A percentile compares a stretch with the other conserved stretches of the same genome.
Evolutionary conservation across 2,888 invertebrate genomes (phyloP).

Genomic region (Cancer borealis): DNA sequence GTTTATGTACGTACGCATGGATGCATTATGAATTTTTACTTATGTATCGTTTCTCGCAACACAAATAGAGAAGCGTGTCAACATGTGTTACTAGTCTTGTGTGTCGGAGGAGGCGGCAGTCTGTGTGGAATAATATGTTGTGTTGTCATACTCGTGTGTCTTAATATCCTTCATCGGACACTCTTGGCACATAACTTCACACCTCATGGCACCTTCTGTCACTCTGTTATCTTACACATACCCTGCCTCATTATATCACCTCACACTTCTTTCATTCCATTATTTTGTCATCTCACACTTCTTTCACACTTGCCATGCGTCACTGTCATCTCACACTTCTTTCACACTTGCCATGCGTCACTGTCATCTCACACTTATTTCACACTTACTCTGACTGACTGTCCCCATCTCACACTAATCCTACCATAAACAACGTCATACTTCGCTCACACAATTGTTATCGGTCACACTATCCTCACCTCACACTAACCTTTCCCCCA

Average conservation of each 20-base stretch:
- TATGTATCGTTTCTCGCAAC: conserved; percentile 16
- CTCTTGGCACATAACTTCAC: not conserved
- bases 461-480: not conserved
- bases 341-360: not conserved
- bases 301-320: not conserved
- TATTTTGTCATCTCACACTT: not conserved
- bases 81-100: conserved; percentile 14
- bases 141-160: conserved; percentile 31
- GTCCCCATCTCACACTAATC: not conserved
- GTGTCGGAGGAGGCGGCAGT: conserved; percentile 26
- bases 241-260: not conserved
- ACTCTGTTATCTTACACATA: not conserved
- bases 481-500: not conserved
- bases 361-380: not conserved
- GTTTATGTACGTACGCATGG: not conserved
- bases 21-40: conserved; percentile 14
- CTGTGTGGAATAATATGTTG: conserved; percentile 37
- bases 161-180: not conserved
- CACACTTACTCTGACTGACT: not conserved
- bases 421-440: not conserved
- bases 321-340: not conserved
- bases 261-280: not conserved
- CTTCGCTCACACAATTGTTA: not conserved
- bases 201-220: not conserved
- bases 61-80: conserved; percentile 17